Evolutionary conservation across 2,888 invertebrate species (phyloP).

Genomic region (Phlogophora meticulosa): DNA sequence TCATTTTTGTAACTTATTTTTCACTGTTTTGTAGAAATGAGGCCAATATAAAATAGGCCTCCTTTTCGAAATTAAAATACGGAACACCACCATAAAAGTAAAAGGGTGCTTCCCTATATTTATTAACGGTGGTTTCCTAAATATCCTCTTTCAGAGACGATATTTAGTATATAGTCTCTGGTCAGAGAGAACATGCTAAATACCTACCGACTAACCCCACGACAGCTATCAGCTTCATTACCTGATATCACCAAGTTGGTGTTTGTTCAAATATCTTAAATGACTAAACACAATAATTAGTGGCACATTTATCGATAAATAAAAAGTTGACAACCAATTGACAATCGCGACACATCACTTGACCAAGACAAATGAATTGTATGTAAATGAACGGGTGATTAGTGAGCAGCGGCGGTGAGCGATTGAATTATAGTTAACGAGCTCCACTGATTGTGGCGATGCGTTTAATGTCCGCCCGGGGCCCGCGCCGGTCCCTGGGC

Average conservation of each 20-base stretch:
- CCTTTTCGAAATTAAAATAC: too few relatives aligned
- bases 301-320: background rate
- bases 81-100: too few relatives aligned
- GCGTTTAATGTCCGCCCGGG: constrained; percentile 54
- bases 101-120: too few relatives aligned
- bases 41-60: too few relatives aligned
- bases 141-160: too few relatives aligned
- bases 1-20: too few relatives aligned
- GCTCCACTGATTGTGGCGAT: constrained; percentile 72
- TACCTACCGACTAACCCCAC: background rate
- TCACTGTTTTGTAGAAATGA: too few relatives aligned
- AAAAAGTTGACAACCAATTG: constrained; percentile 5
- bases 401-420: constrained; percentile 74
- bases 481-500: background rate
- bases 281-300: background rate
- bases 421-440: constrained; percentile 82
- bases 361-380: constrained; percentile 77
- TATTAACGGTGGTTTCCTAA: too few relatives aligned
- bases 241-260: background rate
- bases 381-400: constrained; percentile 79
- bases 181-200: background rate
- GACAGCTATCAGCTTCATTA: constrained; percentile 1
- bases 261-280: background rate
- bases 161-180: too few relatives aligned
- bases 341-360: constrained; percentile 50